Evolutionary conservation across 1,140 invertebrate genomes (phyloP), one percentile per base, ranked within the genome.

Genomic region (Tetramorium alpestre): DNA sequence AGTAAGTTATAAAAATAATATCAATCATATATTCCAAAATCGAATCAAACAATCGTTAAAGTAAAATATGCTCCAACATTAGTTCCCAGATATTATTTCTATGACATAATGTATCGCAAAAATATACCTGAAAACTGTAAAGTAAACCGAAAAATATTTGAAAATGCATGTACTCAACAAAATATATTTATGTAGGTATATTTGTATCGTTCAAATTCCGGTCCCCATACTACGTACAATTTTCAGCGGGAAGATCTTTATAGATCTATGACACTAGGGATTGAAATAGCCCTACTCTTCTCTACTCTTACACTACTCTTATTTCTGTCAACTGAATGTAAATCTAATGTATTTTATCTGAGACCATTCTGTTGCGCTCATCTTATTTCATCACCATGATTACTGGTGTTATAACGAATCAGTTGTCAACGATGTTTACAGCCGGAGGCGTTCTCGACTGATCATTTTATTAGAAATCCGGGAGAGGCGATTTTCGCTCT

Each of bases 401-500:
- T 73, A 82, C 60, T 69, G 44, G 6, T 47, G 13, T 73, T 58
- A 69, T 69, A 47, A 13, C 25, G 60, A 69, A 33, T 69, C 28
- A 41, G 25, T 56, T 22, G 69, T 25, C 49, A 44, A 10, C 10
- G 11, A 22, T 11, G 13, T 47, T 72, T 5, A 3, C 49, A 25
- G 7, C 33, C 8, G n/a, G 22, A 56, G 60, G 33, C 18, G 7
- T 77, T 77, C 28, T 33, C 33, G 18, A 72, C 16, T 18, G 18
- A 10, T 18, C 25, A 54, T 28, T 84, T 78, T 51, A 16, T 58
- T 75, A 41, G 84, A 84, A 85, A 65, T n/a, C 67, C 69, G 85
- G 81, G 86, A 92, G 88, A 47, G 64, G 90, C 87, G 69, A 75
- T 49, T 72, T 78, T 33, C 33, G 33, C 3, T 33, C 33, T 33